Evolutionary conservation across 2,797 vertebrate genomes (phyloP).

Genomic region (Loriculus beryllinus): DNA sequence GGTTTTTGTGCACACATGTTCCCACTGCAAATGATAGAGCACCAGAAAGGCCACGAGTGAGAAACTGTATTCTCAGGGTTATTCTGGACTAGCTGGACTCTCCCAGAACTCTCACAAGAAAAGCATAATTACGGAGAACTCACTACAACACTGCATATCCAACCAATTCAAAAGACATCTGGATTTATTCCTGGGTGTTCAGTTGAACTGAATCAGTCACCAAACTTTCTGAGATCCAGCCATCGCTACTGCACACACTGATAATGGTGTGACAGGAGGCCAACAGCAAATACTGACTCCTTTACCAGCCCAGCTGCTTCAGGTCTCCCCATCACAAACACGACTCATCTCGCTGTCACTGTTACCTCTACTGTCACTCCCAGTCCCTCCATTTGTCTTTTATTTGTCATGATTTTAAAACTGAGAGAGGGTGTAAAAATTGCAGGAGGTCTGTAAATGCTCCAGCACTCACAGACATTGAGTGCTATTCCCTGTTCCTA

Average conservation of each 20-base stretch:
- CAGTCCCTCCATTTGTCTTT: background rate
- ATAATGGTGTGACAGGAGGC: constrained; percentile 10
- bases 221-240: constrained; percentile 14
- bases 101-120: constrained; percentile 8
- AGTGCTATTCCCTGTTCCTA: background rate
- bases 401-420: background rate
- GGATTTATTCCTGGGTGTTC: constrained; percentile 42
- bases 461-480: background rate
- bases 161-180: constrained; percentile 15
- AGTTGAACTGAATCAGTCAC: background rate
- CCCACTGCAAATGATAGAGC: background rate
- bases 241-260: background rate
- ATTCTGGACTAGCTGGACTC: background rate
- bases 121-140: background rate
- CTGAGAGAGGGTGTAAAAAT: background rate
- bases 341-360: background rate
- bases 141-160: background rate
- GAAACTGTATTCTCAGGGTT: background rate
- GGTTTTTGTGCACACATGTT: background rate
- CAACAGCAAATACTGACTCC: constrained; percentile 9
- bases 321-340: constrained; percentile 7
- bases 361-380: background rate
- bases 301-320: background rate
- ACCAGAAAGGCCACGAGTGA: background rate
- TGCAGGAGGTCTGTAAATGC: background rate